Evolutionary conservation across 2,888 invertebrate species (phyloP), one percentile per base, ranked within the genome.

Genomic region (Diaprepes abbreviatus): DNA sequence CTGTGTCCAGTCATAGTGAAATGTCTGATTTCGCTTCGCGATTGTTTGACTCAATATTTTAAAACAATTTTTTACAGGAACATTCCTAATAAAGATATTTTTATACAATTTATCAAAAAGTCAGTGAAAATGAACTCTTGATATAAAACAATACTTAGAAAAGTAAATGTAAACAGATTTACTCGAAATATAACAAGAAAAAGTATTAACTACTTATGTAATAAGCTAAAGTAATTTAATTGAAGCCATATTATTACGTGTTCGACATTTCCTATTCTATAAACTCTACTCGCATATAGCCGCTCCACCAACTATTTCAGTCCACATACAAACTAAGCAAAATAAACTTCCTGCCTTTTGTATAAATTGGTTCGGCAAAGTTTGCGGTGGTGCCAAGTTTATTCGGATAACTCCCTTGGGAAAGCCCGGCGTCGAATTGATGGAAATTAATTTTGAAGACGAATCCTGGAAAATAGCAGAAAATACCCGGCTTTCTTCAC

Each of bases 271-370:
- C 45, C 17, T 50, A 48, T 24, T 31, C 12, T 28, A 12, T 9
- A 17, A 48, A 28, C 14, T 21, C 36, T 38, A 21, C 19, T 24
- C 12, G 45, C n/a, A n/a, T n/a, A n/a, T n/a, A n/a, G n/a, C n/a
- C n/a, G n/a, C n/a, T n/a, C n/a, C 19, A 3, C 24, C 24, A 36
- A 48, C 60, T 62, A 62, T 52, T 62, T 62, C 38, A 62, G 38
- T 36, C 17, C 38, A 38, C 24, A 28, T 21, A 17, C 33, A 28
- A 16, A 31, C 52, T 52, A 33, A 36, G 50, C 52, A 50, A 50
- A 50, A 62, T 62, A 62, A 62, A 62, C 62, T 62, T 62, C 38
- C 52, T 38, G 62, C 35, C 52, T 62, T 60, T 60, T 52, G 38
- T 62, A 10, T 62, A 28, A 50, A 38, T 52, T 36, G 38, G 35